Percentiles rank a stretch among this genome's conserved stretches.
These are phyloP conservation scores for Microcebus griseorufus DNA, from an alignment of 2,113 vertebrate species.

Conservation along the genomic window DNA sequence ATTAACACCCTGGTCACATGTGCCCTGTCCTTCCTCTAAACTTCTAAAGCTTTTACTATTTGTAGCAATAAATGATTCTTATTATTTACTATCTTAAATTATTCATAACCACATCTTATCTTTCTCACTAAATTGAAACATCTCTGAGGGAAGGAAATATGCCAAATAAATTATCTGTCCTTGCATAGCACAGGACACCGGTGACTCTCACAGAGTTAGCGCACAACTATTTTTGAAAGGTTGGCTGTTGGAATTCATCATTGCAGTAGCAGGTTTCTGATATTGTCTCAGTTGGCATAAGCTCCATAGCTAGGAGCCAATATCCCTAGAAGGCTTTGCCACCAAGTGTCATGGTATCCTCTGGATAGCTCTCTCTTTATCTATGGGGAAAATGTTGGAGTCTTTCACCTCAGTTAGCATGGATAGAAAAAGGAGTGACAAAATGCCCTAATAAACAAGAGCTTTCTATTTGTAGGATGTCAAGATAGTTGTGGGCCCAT, in stretches of 20 bases:
- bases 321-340: neutral
- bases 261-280: neutral
- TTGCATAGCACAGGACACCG: neutral
- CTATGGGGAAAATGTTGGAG: neutral
- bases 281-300: neutral
- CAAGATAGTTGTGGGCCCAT: neutral
- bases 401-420: neutral
- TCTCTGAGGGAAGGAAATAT: constrained; percentile 58
- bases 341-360: neutral
- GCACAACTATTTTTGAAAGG: neutral
- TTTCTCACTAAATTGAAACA: constrained; percentile 66
- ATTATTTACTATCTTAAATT: constrained; percentile 71
- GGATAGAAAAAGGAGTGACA: neutral
- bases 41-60: constrained; percentile 58
- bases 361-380: neutral
- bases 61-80: constrained; percentile 35
- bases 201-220: neutral
- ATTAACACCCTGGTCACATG: neutral
- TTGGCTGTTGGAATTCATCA: neutral
- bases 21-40: constrained; percentile 16
- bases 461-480: neutral
- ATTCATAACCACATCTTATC: constrained; percentile 71
- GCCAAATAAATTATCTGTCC: constrained; percentile 48
- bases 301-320: neutral
- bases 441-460: neutral